Percentiles rank a stretch among this genome's conserved stretches.
These are phyloP conservation scores for Ichneumoninae sp. DNA, from an alignment of 2,888 invertebrate genomes.

Conservation along the genomic window DNA sequence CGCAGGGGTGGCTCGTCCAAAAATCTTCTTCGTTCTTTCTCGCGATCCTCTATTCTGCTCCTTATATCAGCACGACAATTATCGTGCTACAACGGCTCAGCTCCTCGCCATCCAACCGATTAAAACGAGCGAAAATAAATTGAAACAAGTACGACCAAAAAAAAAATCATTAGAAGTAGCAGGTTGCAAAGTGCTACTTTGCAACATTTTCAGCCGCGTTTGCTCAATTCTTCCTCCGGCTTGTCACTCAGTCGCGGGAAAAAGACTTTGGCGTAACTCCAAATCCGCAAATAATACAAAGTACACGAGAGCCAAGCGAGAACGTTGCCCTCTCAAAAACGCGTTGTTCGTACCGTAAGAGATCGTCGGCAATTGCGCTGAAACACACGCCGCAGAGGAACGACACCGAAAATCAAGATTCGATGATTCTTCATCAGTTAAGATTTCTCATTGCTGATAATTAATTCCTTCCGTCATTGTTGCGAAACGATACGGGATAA, in stretches of 20 bases:
- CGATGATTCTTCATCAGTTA: slow-evolving; percentile 33
- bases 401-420: slow-evolving; percentile 16
- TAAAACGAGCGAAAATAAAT: background rate
- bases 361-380: background rate
- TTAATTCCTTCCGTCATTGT: slow-evolving; percentile 62
- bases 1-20: slow-evolving; percentile 41
- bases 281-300: slow-evolving; percentile 24
- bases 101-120: slow-evolving; percentile 10
- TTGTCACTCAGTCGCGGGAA: slow-evolving; percentile 21
- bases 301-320: slow-evolving; percentile 16
- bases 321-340: slow-evolving; percentile 30
- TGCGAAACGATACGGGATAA: slow-evolving; percentile 47
- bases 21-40: slow-evolving; percentile 47
- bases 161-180: background rate
- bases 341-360: background rate
- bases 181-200: background rate
- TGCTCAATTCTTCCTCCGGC: background rate
- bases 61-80: slow-evolving; percentile 18
- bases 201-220: background rate
- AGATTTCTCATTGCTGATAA: slow-evolving; percentile 58
- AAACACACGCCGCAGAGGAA: background rate
- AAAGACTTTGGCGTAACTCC: slow-evolving; percentile 29
- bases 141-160: background rate
- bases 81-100: slow-evolving; percentile 19
- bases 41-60: background rate